Evolutionary conservation across 2,113 vertebrate genomes (phyloP).

Genomic region (Lates calcarifer): DNA sequence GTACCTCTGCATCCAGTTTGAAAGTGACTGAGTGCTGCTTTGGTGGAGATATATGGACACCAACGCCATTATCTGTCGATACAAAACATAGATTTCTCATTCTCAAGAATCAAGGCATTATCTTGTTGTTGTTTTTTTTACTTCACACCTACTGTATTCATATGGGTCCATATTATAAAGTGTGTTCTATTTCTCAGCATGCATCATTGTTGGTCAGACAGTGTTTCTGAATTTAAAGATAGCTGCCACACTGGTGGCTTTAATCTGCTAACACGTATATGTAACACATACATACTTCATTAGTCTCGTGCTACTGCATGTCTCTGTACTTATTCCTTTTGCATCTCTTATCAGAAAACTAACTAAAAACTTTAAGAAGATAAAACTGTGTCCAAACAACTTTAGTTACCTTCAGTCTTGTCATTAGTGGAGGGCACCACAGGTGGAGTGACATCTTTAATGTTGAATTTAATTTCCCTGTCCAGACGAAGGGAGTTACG

Average conservation of each 20-base stretch:
- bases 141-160: neutral
- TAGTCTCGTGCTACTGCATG: neutral
- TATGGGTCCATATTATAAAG: neutral
- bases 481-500: constrained; percentile 55
- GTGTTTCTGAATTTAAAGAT: neutral
- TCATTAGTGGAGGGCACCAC: neutral
- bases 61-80: constrained; percentile 46
- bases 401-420: constrained; percentile 40
- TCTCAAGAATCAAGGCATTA: neutral
- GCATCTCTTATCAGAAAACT: neutral
- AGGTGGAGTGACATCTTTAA: constrained; percentile 19
- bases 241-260: too few relatives aligned
- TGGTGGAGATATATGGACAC: constrained; percentile 33
- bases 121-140: neutral
- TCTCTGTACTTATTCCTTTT: neutral
- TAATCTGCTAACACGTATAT: neutral
- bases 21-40: constrained; percentile 45
- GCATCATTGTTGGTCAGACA: neutral
- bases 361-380: neutral
- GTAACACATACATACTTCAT: neutral
- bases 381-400: neutral
- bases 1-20: constrained; percentile 27
- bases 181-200: neutral
- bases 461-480: constrained; percentile 29
- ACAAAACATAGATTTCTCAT: constrained; percentile 3